phyloP scores from a whole-genome alignment of 2,797 vertebrate species.

The Amazona finschi region DNA sequence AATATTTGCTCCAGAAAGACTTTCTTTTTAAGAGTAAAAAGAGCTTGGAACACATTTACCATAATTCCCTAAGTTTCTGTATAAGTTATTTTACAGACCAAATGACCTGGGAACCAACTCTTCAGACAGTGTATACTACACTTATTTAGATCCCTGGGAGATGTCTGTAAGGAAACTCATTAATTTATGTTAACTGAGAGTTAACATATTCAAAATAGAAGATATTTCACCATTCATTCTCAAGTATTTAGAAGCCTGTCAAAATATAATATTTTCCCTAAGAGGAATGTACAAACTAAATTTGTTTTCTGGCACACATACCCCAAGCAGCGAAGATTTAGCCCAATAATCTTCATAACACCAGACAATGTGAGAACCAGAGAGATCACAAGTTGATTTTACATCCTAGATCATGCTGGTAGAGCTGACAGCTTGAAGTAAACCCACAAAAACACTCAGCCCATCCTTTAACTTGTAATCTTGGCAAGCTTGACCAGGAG shows the following conservation, averaged over 20 bases:
- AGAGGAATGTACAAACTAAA: background rate
- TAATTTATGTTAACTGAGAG: background rate
- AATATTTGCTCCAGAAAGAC: background rate
- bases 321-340: background rate
- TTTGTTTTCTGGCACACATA: background rate
- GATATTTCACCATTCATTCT: background rate
- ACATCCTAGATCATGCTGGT: background rate
- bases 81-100: background rate
- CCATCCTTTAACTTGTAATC: background rate
- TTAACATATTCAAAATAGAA: background rate
- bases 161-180: background rate
- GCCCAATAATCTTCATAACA: background rate
- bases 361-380: background rate
- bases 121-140: background rate
- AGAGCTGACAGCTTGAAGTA: background rate
- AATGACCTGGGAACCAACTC: background rate
- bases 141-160: background rate
- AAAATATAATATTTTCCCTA: background rate
- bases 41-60: background rate
- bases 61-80: background rate
- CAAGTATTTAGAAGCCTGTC: background rate
- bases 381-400: background rate
- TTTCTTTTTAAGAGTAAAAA: background rate
- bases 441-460: background rate
- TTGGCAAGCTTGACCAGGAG: background rate